Evolutionary conservation across 2,888 invertebrate species (phyloP).

Genomic region (Junonia oenone): DNA sequence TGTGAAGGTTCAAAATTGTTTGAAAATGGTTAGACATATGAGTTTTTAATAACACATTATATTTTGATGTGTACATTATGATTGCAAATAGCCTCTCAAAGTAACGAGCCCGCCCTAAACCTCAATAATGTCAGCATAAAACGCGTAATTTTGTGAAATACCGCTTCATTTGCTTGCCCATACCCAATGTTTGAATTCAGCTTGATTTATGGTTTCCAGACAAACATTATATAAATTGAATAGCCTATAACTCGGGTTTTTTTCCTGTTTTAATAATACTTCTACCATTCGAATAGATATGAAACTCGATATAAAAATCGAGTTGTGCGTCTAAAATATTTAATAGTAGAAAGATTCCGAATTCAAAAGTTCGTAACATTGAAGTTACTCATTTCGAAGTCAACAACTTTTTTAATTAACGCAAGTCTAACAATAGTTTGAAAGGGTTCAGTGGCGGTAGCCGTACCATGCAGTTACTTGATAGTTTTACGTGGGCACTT

Average conservation of each 20-base stretch:
- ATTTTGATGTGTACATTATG: conserved; percentile 19
- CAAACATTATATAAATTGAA: conserved; percentile 16
- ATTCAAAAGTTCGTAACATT: background rate
- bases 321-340: background rate
- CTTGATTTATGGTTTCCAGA: conserved; percentile 15
- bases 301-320: background rate
- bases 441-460: too few species aligned
- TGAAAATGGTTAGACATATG: background rate
- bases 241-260: background rate
- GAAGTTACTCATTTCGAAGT: background rate
- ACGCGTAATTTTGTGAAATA: conserved; percentile 16
- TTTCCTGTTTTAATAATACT: background rate
- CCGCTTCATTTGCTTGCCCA: conserved; percentile 16
- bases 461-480: too few species aligned
- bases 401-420: background rate
- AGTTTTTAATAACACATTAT: conserved; percentile 11
- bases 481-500: too few species aligned
- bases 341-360: background rate
- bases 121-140: conserved; percentile 8
- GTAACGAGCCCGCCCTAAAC: background rate
- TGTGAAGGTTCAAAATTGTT: background rate
- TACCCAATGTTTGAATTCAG: conserved; percentile 12
- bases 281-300: background rate
- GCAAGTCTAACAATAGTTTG: too few species aligned
- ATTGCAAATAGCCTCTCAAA: conserved; percentile 17